Conservation (phyloP, 2,797 vertebrate species). For the Adelosebastes latens region DNA sequence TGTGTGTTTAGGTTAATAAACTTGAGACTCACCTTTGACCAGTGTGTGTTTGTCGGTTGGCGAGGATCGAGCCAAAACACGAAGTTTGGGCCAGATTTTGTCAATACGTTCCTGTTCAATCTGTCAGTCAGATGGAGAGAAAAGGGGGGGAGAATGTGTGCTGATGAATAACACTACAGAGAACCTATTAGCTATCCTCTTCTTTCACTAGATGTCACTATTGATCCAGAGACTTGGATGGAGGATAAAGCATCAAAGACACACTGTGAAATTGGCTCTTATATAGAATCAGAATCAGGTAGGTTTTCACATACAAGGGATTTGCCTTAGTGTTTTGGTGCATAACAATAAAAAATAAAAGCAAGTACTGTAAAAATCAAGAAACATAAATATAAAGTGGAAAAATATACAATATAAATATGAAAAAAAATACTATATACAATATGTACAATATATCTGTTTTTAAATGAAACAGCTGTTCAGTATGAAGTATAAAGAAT, state of each 20-base stretch:
- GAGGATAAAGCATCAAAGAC: conserved; percentile 14
- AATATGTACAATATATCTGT: too few species aligned
- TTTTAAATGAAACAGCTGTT: too few species aligned
- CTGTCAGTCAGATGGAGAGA: conserved; percentile 67
- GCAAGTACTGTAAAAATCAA: not conserved
- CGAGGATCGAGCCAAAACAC: conserved; percentile 92
- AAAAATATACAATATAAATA: too few species aligned
- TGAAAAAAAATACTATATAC: not conserved
- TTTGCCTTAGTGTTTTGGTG: not conserved
- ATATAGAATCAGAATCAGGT: not conserved
- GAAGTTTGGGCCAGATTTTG: conserved; percentile 94
- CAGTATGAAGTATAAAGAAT: not conserved
- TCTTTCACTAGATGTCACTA: conserved; percentile 46
- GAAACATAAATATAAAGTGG: too few species aligned
- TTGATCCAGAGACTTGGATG: conserved; percentile 7
- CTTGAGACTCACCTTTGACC: conserved; percentile 87
- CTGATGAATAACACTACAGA: not conserved
- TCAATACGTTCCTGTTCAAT: conserved; percentile 94
- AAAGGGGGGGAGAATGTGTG: not conserved
- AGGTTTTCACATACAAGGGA: not conserved
- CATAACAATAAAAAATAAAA: not conserved
- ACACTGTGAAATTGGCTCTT: not conserved
- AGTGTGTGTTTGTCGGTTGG: conserved; percentile 94
- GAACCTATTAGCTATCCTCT: not conserved
- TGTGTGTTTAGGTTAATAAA: not conserved